A percentile compares a stretch with the other conserved stretches of the same genome.
Conservation (phyloP, 1,140 invertebrate genomes). For the Copidosoma floridanum region DNA sequence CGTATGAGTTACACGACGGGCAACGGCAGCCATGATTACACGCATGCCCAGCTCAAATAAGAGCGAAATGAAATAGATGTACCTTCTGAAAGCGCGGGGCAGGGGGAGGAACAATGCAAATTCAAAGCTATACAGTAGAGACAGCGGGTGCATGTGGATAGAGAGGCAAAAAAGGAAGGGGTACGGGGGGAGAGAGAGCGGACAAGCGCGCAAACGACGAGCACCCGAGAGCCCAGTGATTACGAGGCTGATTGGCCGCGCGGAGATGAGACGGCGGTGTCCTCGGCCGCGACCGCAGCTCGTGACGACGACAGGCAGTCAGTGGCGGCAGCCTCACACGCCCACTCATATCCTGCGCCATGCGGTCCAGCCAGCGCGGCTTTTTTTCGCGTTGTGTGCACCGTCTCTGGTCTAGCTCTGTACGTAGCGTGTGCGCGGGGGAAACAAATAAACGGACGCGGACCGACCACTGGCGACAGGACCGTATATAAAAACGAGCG, state of each 20-base stretch:
- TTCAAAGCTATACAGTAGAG: no score
- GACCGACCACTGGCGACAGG: no score
- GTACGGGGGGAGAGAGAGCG: background rate
- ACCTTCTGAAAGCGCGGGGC: background rate
- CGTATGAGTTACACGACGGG: no score
- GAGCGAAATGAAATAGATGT: no score
- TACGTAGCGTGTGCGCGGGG: background rate
- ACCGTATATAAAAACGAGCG: no score
- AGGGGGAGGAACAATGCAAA: background rate
- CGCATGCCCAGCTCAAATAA: background rate
- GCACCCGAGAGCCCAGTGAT: conserved; percentile 41
- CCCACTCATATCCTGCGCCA: conserved; percentile 3
- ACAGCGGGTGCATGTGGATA: background rate
- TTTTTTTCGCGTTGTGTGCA: background rate
- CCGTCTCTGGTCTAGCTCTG: no score
- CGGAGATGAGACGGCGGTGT: conserved; percentile 42
- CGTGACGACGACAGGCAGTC: conserved; percentile 37
- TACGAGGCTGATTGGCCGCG: conserved; percentile 42
- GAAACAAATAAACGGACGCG: conserved; percentile 2
- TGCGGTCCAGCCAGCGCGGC: background rate
- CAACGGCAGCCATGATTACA: no score
- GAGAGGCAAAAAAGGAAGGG: conserved; percentile 4
- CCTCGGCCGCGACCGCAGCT: conserved; percentile 41
- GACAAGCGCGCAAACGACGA: conserved; percentile 12
- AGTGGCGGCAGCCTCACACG: background rate